Conservation (phyloP, 2,797 vertebrate species). For the Limnodromus scolopaceus region DNA sequence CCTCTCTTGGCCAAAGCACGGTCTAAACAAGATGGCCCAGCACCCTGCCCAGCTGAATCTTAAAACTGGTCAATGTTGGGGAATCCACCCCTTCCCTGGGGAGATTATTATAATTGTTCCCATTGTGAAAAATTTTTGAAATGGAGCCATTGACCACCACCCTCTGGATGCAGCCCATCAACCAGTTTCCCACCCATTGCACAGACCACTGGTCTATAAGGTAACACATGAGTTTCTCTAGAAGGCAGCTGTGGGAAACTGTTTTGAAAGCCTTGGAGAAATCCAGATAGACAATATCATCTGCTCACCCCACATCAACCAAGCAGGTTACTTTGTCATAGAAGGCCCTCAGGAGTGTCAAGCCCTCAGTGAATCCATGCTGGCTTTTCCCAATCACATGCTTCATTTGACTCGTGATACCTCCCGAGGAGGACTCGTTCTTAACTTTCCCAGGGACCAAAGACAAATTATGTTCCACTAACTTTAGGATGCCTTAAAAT, state of each 20-base stretch:
- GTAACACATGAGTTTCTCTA: not conserved
- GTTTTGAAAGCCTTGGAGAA: not conserved
- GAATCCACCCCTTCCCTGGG: not conserved
- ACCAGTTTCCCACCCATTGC: not conserved
- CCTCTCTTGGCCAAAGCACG: not conserved
- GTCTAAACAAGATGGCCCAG: not conserved
- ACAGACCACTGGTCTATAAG: not conserved
- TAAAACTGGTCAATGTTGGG: not conserved
- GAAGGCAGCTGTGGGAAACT: not conserved
- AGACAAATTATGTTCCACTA: not conserved
- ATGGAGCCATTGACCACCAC: not conserved
- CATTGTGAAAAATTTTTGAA: not conserved
- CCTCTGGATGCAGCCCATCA: not conserved
- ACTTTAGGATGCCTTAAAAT: not conserved
- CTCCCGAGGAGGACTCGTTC: not conserved
- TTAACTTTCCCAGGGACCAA: not conserved
- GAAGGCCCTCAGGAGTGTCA: not conserved
- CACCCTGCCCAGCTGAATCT: not conserved
- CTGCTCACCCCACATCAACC: not conserved
- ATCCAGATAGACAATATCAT: not conserved
- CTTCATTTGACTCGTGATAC: not conserved
- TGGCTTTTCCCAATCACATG: not conserved
- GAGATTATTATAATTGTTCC: not conserved
- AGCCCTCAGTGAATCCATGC: not conserved
- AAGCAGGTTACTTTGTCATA: not conserved